phyloP scores from a whole-genome alignment of 1,140 invertebrate genomes.

The Ostrea denselamellosa region DNA sequence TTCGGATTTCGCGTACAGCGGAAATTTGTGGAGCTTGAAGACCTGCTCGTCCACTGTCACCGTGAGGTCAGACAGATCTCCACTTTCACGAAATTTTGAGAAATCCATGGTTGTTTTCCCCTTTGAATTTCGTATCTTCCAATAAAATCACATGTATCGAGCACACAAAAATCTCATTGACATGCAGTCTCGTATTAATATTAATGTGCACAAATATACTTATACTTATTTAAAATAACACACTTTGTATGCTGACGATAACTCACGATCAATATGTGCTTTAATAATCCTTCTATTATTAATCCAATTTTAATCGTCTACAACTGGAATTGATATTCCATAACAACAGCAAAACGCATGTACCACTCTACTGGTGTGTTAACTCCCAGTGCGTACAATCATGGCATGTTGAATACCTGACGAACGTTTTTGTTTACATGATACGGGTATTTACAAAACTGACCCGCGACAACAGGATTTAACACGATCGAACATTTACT shows the following conservation, averaged over 20 bases:
- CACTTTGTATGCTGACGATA: background rate
- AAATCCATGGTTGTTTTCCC: constrained; percentile 71
- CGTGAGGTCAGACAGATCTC: constrained; percentile 76
- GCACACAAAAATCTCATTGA: background rate
- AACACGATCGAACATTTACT: constrained; percentile 24
- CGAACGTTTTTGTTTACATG: constrained; percentile 6
- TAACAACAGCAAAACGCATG: constrained; percentile 13
- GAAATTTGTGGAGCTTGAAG: constrained; percentile 76
- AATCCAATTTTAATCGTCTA: constrained; percentile 40
- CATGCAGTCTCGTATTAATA: background rate
- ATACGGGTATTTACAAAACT: constrained; percentile 9
- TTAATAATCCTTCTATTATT: constrained; percentile 20
- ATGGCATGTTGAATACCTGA: background rate
- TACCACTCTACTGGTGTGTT: background rate
- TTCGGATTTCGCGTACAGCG: constrained; percentile 75
- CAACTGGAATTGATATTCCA: background rate
- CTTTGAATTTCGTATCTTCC: background rate
- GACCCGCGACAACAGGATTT: constrained; percentile 16
- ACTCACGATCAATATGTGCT: background rate
- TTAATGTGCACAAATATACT: background rate
- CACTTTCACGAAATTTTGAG: constrained; percentile 74
- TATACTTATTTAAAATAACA: constrained; percentile 9
- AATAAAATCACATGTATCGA: background rate
- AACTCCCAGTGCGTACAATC: background rate
- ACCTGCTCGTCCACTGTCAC: constrained; percentile 68